These are phyloP conservation scores for Urocitellus parryii DNA, from an alignment of 2,113 vertebrate genomes.

Conservation along the genomic window DNA sequence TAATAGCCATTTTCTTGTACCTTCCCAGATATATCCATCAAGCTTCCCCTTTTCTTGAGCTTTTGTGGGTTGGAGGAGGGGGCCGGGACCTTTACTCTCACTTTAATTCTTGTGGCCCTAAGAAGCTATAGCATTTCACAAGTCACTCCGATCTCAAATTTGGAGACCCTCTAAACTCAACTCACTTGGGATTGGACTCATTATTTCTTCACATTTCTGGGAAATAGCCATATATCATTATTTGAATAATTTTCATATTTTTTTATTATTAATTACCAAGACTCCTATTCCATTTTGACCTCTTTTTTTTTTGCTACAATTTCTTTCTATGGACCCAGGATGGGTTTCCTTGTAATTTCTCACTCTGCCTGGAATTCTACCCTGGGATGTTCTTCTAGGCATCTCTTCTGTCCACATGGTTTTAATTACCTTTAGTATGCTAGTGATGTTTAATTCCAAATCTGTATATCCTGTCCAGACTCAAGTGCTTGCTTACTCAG, in stretches of 20 bases:
- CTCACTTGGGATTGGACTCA: background rate
- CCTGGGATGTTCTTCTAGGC: background rate
- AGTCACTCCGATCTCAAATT: background rate
- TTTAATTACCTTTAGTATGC: background rate
- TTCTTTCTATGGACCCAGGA: background rate
- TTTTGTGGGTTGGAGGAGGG: background rate
- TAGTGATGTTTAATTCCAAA: background rate
- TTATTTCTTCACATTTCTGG: background rate
- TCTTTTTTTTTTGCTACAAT: background rate
- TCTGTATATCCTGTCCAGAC: background rate
- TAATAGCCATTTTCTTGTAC: constrained; percentile 56
- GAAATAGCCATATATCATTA: background rate
- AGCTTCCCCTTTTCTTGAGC: background rate
- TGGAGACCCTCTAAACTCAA: constrained; percentile 12
- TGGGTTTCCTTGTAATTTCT: constrained; percentile 12
- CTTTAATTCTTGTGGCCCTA: background rate
- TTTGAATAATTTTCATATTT: background rate
- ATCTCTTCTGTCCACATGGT: background rate
- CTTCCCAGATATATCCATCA: background rate
- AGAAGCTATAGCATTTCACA: background rate
- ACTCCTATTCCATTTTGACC: background rate
- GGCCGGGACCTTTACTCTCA: background rate
- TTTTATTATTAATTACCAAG: background rate
- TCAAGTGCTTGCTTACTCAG: background rate
- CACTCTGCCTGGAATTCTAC: constrained; percentile 25